These are phyloP conservation scores for Eutrigla gurnardus DNA, from an alignment of 2,797 vertebrate genomes.

Conservation along the genomic window DNA sequence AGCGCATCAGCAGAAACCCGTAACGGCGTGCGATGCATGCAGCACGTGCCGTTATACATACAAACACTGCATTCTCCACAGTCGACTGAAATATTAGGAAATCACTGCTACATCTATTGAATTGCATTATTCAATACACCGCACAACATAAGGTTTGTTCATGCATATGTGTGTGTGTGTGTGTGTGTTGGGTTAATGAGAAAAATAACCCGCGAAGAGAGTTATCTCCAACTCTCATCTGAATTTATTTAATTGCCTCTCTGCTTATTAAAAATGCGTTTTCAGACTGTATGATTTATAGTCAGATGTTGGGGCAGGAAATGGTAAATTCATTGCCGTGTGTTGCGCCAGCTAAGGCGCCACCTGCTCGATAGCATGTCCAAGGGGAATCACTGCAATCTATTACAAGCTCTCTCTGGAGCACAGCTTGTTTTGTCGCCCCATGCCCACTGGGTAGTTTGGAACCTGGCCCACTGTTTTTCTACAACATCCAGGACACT, in stretches of 20 bases:
- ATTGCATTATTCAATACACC: constrained; percentile 10
- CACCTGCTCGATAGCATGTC: constrained; percentile 85
- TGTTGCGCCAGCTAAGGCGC: constrained; percentile 81
- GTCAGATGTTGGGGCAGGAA: constrained; percentile 81
- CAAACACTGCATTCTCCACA: neutral
- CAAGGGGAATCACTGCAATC: constrained; percentile 81
- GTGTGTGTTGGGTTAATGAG: constrained; percentile 51
- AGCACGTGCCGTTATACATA: neutral
- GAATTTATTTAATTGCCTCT: constrained; percentile 76
- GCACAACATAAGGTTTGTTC: constrained; percentile 2
- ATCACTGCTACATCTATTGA: neutral
- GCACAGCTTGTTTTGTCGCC: constrained; percentile 82
- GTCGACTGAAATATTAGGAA: neutral
- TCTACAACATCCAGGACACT: constrained; percentile 74
- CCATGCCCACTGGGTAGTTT: constrained; percentile 79
- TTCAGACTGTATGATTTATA: constrained; percentile 77
- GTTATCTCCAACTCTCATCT: constrained; percentile 53
- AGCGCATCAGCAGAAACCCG: neutral
- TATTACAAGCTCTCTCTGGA: constrained; percentile 84
- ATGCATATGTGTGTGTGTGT: constrained; percentile 4
- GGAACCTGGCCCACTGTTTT: constrained; percentile 76
- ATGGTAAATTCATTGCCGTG: constrained; percentile 80
- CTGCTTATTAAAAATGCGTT: constrained; percentile 77
- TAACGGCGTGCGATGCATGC: neutral
- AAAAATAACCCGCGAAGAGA: constrained; percentile 67